Base-by-base conservation (phyloP, 2,888 invertebrate species). In the Halocaridina rubra region DNA sequence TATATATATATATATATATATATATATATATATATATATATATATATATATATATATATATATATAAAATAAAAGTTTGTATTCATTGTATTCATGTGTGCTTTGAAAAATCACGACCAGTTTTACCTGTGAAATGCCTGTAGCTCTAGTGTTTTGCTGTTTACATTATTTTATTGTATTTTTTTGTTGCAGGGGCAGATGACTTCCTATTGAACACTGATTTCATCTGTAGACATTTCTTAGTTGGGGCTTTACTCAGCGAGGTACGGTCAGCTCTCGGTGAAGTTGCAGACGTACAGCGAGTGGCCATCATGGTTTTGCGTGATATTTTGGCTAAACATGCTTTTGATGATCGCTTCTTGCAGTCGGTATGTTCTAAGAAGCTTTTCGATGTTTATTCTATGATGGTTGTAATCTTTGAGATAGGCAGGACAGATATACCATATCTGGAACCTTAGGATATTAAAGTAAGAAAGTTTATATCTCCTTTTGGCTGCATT, bases 261-360 rank as follows among this genome's bases (percentile, higher is more conserved):
- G 98, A 98, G 93, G 94, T 98, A 7, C 95, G 95, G 90, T 93
- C 94, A 78, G 95, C 98, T 0, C 92, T 99, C 5, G 95, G 96
- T 88, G 97, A 98, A 91, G 94, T 96, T 24, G 93, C 95, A 0
- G 95, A 96, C 87, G 95, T 97, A 88, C 93, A 98, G 0, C 94
- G 95, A 87, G 93, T 94, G 72, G 97, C 97, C 0, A 93, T 99
- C 86, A 92, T 92, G 53, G 95, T 96, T 16, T 92, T 98, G 27
- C 93, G 97, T 85, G 96, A 97, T 91, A 92, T 98, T 87, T 92
- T 99, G 89, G 97, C 97, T 8, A 99, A 99, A 91, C 98, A 99
- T 91, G 96, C 98, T 90, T 93, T 97, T 90, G 98, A 99, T 91
- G 96, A 97, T 90, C 93, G 98, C 85, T 97, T 97, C 91, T 94